Percentiles rank a stretch among this genome's conserved stretches.
Evolutionary conservation across 2,113 vertebrate species (phyloP).

Genomic region (Sylvia atricapilla): DNA sequence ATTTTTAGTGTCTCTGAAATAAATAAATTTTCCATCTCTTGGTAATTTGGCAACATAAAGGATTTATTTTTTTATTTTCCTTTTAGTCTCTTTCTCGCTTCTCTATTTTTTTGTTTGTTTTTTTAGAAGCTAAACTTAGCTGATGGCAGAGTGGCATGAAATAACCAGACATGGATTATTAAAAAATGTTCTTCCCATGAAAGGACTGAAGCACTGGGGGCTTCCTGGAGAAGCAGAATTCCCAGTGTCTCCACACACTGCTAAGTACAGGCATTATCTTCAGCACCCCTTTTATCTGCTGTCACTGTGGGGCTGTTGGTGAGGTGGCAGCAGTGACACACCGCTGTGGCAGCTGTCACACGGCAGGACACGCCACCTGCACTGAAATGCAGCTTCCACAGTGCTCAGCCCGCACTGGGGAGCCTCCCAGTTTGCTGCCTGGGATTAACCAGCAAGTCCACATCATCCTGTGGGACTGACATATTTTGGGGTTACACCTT

Average conservation of each 20-base stretch:
- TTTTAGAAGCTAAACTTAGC: background rate
- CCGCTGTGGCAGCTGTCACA: background rate
- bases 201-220: background rate
- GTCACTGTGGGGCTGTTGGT: background rate
- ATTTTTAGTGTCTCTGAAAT: background rate
- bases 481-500: background rate
- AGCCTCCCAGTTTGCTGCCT: background rate
- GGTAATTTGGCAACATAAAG: background rate
- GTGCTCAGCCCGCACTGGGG: background rate
- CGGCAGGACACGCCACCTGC: background rate
- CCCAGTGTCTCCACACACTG: background rate
- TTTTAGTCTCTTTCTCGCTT: background rate
- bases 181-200: background rate
- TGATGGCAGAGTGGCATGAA: background rate
- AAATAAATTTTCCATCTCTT: background rate
- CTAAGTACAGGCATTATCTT: background rate
- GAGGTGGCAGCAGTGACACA: background rate
- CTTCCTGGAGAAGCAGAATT: background rate
- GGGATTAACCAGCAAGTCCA: background rate
- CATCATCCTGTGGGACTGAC: background rate
- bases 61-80: background rate
- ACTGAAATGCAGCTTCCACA: background rate
- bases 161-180: background rate
- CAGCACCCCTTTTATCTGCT: background rate
- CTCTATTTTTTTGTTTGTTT: fast-evolving